phyloP scores from a whole-genome alignment of 2,888 invertebrate species.

The Cordylochernes scorpioides region DNA sequence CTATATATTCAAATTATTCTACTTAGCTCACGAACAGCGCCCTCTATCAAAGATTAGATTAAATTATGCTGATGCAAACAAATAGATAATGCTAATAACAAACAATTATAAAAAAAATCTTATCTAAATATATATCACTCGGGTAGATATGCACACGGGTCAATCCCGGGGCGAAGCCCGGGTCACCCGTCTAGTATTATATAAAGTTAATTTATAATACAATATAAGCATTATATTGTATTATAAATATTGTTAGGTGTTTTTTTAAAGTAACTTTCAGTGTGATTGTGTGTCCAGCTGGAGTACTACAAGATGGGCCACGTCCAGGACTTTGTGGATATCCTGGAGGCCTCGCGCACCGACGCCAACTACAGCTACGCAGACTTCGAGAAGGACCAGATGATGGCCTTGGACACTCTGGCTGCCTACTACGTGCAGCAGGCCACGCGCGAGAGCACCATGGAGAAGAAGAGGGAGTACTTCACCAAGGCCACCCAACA shows the following conservation, averaged over 20 bases:
- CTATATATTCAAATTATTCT: no score
- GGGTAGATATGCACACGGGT: no score
- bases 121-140: no score
- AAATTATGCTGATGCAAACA: no score
- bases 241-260: background rate
- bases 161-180: no score
- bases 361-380: constrained; percentile 61
- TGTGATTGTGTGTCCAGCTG: constrained; percentile 8
- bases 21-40: no score
- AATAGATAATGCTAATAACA: no score
- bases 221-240: no score
- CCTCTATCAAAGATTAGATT: no score
- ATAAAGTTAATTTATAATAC: no score
- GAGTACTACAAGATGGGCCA: constrained; percentile 87
- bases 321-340: constrained; percentile 72
- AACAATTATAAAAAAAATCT: no score
- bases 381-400: constrained; percentile 85
- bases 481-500: constrained; percentile 85
- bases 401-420: constrained; percentile 86
- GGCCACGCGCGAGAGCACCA: constrained; percentile 76
- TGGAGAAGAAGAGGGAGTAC: constrained; percentile 72
- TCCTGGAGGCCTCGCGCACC: constrained; percentile 58
- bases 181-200: no score
- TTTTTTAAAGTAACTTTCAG: constrained; percentile 1
- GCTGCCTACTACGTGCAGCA: constrained; percentile 94